These are phyloP conservation scores for Grapholita molesta DNA, from an alignment of 1,140 invertebrate genomes.

Conservation along the genomic window DNA sequence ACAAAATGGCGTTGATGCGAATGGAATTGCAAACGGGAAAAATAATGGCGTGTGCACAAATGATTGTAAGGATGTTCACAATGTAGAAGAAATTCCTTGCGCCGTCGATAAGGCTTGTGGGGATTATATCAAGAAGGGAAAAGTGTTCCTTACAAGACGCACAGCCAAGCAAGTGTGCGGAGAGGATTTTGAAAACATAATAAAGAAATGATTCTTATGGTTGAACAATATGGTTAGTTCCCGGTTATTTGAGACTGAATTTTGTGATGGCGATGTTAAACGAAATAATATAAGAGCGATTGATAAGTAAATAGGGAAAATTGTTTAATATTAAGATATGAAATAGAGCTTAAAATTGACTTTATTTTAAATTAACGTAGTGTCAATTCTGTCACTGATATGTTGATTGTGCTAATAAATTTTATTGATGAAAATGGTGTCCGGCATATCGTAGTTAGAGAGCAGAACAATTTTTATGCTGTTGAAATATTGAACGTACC, in stretches of 20 bases:
- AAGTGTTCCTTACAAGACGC: conserved; percentile 54
- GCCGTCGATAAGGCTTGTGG: conserved; percentile 53
- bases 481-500: conserved; percentile 18
- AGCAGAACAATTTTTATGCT: conserved; percentile 20
- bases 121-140: conserved; percentile 53
- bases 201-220: conserved; percentile 63
- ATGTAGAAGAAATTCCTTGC: conserved; percentile 44
- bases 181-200: conserved; percentile 56
- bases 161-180: conserved; percentile 47
- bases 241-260: conserved; percentile 56
- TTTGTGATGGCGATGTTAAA: conserved; percentile 52
- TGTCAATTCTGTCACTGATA: conserved; percentile 13
- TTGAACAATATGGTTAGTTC: conserved; percentile 29
- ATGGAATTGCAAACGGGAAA: conserved; percentile 28
- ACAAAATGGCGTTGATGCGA: conserved; percentile 39
- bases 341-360: conserved; percentile 12
- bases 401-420: conserved; percentile 19
- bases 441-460: conserved; percentile 26
- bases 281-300: conserved; percentile 20
- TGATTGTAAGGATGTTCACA: conserved; percentile 32
- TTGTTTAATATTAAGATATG: conserved; percentile 6
- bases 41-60: conserved; percentile 36
- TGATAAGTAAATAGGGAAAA: conserved; percentile 3
- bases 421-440: conserved; percentile 24
- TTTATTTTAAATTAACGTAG: conserved; percentile 4